Conservation (phyloP, 2,888 invertebrate genomes). For the Ypsolopha scabrella region DNA sequence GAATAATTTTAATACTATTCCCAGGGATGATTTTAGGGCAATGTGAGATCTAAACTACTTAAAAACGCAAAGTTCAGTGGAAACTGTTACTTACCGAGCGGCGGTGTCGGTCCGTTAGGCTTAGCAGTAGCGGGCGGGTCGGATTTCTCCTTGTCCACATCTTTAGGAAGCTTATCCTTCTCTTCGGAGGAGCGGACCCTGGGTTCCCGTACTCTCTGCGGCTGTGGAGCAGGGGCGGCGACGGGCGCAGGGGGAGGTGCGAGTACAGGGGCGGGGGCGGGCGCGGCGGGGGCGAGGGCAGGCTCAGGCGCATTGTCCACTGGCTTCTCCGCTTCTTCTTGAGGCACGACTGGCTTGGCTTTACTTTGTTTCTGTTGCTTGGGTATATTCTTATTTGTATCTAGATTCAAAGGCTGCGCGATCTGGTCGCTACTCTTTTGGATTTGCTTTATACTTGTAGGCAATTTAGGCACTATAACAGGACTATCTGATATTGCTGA, state of each 20-base stretch:
- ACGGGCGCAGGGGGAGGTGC: constrained; percentile 10
- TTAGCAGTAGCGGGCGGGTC: constrained; percentile 16
- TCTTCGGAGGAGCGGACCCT: constrained; percentile 25
- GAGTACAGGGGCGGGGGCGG: constrained; percentile 12
- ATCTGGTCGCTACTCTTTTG: constrained; percentile 47
- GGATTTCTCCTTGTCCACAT: constrained; percentile 22
- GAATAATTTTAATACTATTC: no score
- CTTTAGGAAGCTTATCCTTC: constrained; percentile 18
- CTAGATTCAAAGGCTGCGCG: constrained; percentile 42
- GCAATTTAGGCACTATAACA: constrained; percentile 72
- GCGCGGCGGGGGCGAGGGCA: constrained; percentile 8
- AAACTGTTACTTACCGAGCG: constrained; percentile 29
- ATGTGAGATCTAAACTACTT: no score
- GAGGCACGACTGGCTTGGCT: constrained; percentile 43
- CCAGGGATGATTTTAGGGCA: no score
- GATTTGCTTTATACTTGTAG: constrained; percentile 47
- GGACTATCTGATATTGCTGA: constrained; percentile 79
- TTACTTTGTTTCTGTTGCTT: constrained; percentile 42
- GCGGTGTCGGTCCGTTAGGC: constrained; percentile 32
- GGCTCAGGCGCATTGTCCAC: constrained; percentile 20
- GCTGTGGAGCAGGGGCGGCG: constrained; percentile 14
- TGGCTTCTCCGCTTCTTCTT: constrained; percentile 26
- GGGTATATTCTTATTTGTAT: constrained; percentile 44
- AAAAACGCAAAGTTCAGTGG: no score
- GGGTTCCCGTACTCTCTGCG: constrained; percentile 13